Evolutionary conservation across 92 coral and sea anemone genomes (phyloP).

Genomic region (Montipora capitata): DNA sequence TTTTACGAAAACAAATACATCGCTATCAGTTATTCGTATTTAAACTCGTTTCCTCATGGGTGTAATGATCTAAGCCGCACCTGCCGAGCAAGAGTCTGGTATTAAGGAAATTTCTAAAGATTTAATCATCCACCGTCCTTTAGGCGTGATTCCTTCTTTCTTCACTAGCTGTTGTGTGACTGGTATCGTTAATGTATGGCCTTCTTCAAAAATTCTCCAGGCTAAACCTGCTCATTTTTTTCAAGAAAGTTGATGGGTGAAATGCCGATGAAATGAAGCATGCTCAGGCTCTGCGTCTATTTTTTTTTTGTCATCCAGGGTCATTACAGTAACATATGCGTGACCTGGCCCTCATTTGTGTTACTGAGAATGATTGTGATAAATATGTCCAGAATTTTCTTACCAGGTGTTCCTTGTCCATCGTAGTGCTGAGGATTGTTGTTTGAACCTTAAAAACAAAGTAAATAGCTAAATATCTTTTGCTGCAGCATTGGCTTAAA

Average conservation of each 20-base stretch:
- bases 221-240: no score
- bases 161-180: neutral
- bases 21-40: slow-evolving; percentile 6
- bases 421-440: slow-evolving; percentile 61
- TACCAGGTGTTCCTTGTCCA: slow-evolving; percentile 69
- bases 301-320: no score
- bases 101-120: slow-evolving; percentile 12
- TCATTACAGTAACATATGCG: neutral
- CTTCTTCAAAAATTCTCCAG: no score
- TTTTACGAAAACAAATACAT: neutral
- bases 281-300: no score
- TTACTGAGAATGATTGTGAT: neutral
- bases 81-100: slow-evolving; percentile 15
- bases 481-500: neutral
- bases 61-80: slow-evolving; percentile 18
- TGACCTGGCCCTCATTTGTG: neutral
- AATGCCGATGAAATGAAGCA: no score
- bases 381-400: neutral
- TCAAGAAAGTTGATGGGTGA: no score
- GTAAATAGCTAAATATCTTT: neutral
- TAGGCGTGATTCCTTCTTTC: slow-evolving; percentile 16
- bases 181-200: no score
- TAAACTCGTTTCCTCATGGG: neutral
- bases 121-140: slow-evolving; percentile 3
- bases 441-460: slow-evolving; percentile 63